Evolutionary conservation across 2,797 vertebrate genomes (phyloP), one percentile per base, ranked within the genome.

Genomic region (Adelosebastes latens): DNA sequence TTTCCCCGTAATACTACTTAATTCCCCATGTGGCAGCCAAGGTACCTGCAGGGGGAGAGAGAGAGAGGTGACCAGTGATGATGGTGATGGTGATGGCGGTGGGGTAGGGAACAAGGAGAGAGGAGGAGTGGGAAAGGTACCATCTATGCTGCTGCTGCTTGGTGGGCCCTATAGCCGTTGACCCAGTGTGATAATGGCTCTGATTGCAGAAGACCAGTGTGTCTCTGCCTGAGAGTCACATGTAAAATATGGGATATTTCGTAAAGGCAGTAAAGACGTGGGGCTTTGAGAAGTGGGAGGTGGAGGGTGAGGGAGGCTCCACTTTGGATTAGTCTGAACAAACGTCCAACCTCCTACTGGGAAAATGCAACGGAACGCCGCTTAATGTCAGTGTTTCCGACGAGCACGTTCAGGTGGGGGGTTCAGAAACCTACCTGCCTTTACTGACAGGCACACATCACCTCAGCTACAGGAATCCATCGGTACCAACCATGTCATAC

Each of bases 191-290:
- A 97, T 97, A 97, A 97, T 98, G 92, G 95, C 93, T 96, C 93
- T 97, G 96, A 98, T 97, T 97, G 97, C 96, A 96, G 96, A 96
- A 96, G 95, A 96, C 94, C 96, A 95, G 95, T 93, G 86, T 96
- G 96, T 96, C 60, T 59, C 75, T 94, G 88, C 94, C 93, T 95
- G 96, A 96, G 95, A 92, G 94, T 95, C 94, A 96, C 96, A 97
- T 97, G 96, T 97, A 97, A 97, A 97, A 96, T 97, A 97, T 97
- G 95, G 96, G 96, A 97, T 96, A 97, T 97, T 97, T 97, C 95
- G 95, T 96, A 96, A 97, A 81, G 97, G 95, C 95, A 96, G 96
- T 97, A 95, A 96, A 95, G 95, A 96, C 93, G 36, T 74, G 46
- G 93, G 93, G 94, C 93, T 94, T 92, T 87, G 91, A 94, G 94